Evolutionary conservation across 2,113 vertebrate genomes (phyloP).

Genomic region (Diadophis punctatus): DNA sequence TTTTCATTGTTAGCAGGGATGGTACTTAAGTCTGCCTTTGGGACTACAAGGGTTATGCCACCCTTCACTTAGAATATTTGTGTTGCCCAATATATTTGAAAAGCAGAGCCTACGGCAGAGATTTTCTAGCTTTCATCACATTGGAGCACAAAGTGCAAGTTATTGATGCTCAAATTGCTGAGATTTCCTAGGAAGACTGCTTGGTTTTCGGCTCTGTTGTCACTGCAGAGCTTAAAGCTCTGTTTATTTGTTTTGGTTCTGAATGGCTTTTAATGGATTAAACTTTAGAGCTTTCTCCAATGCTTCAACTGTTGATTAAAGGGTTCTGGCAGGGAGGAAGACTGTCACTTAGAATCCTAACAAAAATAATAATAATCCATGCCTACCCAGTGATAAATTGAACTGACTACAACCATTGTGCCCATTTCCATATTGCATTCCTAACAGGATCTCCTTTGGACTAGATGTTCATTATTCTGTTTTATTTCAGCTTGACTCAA

Average conservation of each 20-base stretch:
- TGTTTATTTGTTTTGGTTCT: slow-evolving; percentile 84
- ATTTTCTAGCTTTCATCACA: slow-evolving; percentile 77
- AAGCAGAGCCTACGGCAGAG: slow-evolving; percentile 61
- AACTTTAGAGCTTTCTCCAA: slow-evolving; percentile 76
- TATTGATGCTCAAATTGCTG: slow-evolving; percentile 79
- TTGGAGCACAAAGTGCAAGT: slow-evolving; percentile 60
- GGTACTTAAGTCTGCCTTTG: slow-evolving; percentile 60
- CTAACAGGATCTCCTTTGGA: neutral
- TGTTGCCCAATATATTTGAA: slow-evolving; percentile 59
- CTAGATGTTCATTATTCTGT: neutral
- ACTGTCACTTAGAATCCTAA: slow-evolving; percentile 59
- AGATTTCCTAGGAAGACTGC: slow-evolving; percentile 69
- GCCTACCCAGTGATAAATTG: slow-evolving; percentile 7
- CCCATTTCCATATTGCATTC: neutral
- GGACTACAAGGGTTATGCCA: slow-evolving; percentile 61
- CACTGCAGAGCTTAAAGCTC: slow-evolving; percentile 79
- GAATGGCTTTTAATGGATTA: slow-evolving; percentile 84
- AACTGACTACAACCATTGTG: neutral
- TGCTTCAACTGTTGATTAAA: slow-evolving; percentile 74
- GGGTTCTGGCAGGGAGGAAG: slow-evolving; percentile 40
- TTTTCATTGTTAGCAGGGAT: slow-evolving; percentile 56
- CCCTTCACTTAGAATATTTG: slow-evolving; percentile 65
- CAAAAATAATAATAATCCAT: slow-evolving; percentile 5
- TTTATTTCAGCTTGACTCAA: neutral
- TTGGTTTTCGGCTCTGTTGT: slow-evolving; percentile 77